Evolutionary conservation across 2,797 vertebrate species (phyloP).

Genomic region (Lindbergichthys nudifrons): DNA sequence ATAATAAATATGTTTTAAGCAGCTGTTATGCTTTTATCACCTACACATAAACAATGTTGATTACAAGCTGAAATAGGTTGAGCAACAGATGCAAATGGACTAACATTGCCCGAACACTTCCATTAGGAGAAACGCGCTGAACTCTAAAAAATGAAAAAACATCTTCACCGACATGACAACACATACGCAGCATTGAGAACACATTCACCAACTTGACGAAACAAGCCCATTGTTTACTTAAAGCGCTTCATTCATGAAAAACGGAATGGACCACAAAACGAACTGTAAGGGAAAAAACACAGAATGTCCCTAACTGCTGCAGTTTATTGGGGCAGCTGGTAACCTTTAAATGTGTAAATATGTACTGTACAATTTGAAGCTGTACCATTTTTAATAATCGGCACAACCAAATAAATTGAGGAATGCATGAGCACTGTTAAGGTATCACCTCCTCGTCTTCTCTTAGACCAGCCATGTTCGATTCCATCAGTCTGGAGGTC

Average conservation of each 20-base stretch:
- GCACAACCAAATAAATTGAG: conserved; percentile 1
- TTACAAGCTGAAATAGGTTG: neutral
- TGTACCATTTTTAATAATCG: neutral
- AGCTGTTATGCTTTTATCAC: neutral
- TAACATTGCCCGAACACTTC: too few relatives aligned
- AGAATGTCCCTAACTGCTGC: neutral
- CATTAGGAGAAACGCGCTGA: too few relatives aligned
- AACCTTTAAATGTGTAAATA: neutral
- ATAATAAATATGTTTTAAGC: neutral
- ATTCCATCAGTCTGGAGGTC: conserved; percentile 37
- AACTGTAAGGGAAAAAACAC: neutral
- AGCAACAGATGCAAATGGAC: too few relatives aligned
- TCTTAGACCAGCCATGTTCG: neutral
- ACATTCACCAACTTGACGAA: too few relatives aligned
- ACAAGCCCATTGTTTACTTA: too few relatives aligned
- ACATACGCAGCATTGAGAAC: too few relatives aligned
- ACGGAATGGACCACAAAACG: too few relatives aligned
- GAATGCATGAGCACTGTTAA: conserved; percentile 19
- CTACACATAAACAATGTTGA: neutral
- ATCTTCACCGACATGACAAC: too few relatives aligned
- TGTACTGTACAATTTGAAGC: neutral
- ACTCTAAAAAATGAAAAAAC: too few relatives aligned
- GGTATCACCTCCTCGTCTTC: conserved; percentile 14
- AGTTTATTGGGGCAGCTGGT: neutral
- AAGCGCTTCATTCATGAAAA: too few relatives aligned